Evolutionary conservation across 2,797 vertebrate genomes (phyloP), one percentile per base, ranked within the genome.

Genomic region (Coregonus ussuriensis): DNA sequence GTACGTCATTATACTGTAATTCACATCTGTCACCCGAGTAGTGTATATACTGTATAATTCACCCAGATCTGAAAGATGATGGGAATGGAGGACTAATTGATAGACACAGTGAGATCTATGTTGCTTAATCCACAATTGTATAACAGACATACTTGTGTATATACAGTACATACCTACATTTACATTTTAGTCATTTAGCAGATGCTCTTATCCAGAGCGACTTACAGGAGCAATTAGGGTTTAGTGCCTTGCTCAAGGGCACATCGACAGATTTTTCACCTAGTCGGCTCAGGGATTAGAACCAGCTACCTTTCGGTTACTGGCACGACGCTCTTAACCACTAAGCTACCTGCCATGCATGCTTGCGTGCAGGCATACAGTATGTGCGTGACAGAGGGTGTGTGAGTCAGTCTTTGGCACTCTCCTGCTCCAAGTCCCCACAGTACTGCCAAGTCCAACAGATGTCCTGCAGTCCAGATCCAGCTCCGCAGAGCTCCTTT

Each of bases 401-500:
- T 63, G 59, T 25, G 21, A 9, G 59, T 63, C 41, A 13, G 41
- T 47, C 41, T 47, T 47, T 47, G 41, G 41, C 41, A 47, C 41
- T 47, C 15, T 25, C 21, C 59, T 25, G 59, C 21, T 13, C 59
- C 59, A 63, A 25, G 25, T 25, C 21, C 21, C 59, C 1, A 13
- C 2, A 6, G 59, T 63, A 13, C 59, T n/a, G 33, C 6, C 4
- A 70, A 70, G 66, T 29, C 31, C 4, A 35, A 18, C 66, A 37
- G 29, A 15, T 72, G 59, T 79, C 41, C 75, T 79, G 51, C 74
- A 78, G 75, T 71, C 71, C 74, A 54, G 31, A 78, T 71, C 31
- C 51, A 71, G 71, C 79, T 51, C 41, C 63, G 11, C 65, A 59
- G 35, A 74, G 78, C 66, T 71, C 73, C 72, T 70, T 65, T 47